phyloP scores from a whole-genome alignment of 2,113 vertebrate species.

The Neoarius graeffei region DNA sequence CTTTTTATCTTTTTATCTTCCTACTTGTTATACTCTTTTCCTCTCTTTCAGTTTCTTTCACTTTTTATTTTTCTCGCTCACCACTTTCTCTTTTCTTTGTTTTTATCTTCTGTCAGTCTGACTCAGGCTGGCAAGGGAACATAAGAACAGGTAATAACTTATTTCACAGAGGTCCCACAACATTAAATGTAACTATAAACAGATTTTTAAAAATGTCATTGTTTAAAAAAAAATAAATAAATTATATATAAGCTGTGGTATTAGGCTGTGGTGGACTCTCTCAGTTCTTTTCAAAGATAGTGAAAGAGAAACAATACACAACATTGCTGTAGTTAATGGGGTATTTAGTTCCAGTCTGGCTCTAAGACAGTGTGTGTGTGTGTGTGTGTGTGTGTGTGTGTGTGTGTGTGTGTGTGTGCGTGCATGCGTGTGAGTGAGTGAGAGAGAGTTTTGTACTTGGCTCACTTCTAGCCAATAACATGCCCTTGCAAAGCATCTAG shows the following conservation, averaged over 20 bases:
- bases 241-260: too few relatives aligned
- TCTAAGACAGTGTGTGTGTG: constrained; percentile 8
- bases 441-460: background rate
- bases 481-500: background rate
- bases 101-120: background rate
- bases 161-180: background rate
- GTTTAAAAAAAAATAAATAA: too few relatives aligned
- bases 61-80: background rate
- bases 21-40: background rate
- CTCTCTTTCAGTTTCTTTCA: background rate
- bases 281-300: constrained; percentile 10
- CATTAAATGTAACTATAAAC: background rate
- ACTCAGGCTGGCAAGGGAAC: background rate
- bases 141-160: background rate
- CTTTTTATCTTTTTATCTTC: background rate
- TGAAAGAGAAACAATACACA: constrained; percentile 26
- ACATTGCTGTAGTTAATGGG: constrained; percentile 49
- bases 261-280: background rate
- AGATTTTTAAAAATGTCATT: too few relatives aligned
- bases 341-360: constrained; percentile 54
- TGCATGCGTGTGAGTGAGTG: background rate
- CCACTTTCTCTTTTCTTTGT: background rate
- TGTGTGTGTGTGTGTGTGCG: constrained; percentile 24
- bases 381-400: constrained; percentile 13
- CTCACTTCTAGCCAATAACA: background rate